phyloP scores from a whole-genome alignment of 2,113 vertebrate species.

The Lampris incognitus region DNA sequence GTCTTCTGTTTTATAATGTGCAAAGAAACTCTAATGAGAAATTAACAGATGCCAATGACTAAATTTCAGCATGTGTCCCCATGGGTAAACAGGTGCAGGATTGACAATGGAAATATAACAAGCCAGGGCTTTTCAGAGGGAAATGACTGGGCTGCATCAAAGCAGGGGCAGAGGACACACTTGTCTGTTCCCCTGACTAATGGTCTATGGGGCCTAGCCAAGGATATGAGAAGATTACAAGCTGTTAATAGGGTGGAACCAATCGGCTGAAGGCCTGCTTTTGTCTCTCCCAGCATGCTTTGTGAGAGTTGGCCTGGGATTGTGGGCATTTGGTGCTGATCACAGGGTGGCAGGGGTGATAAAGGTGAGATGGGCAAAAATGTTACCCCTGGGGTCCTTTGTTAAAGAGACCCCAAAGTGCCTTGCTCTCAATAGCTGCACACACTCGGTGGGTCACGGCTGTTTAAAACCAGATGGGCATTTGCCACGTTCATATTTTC shows the following conservation, averaged over 20 bases:
- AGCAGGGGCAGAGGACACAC: slow-evolving; percentile 60
- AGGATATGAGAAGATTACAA: slow-evolving; percentile 97
- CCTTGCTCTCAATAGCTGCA: slow-evolving; percentile 70
- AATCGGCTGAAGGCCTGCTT: slow-evolving; percentile 85
- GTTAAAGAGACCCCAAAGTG: slow-evolving; percentile 77
- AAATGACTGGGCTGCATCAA: slow-evolving; percentile 65
- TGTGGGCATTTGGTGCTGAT: slow-evolving; percentile 84
- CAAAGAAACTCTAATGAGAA: slow-evolving; percentile 80
- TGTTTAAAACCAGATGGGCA: slow-evolving; percentile 76
- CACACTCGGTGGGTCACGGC: slow-evolving; percentile 74
- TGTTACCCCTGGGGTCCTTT: slow-evolving; percentile 74
- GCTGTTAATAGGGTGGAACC: slow-evolving; percentile 98
- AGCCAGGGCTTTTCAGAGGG: slow-evolving; percentile 58
- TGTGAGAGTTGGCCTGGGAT: slow-evolving; percentile 91
- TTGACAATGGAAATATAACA: slow-evolving; percentile 70
- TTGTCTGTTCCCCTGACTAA: slow-evolving; percentile 61
- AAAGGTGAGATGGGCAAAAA: slow-evolving; percentile 71
- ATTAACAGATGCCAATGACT: slow-evolving; percentile 84
- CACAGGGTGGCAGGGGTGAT: slow-evolving; percentile 73
- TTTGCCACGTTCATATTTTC: slow-evolving; percentile 67
- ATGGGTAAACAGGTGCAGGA: slow-evolving; percentile 80
- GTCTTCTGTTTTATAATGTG: slow-evolving; percentile 55
- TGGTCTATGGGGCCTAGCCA: slow-evolving; percentile 70
- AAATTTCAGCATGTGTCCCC: slow-evolving; percentile 63
- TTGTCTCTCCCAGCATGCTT: slow-evolving; percentile 86